phyloP scores from a whole-genome alignment of 2,113 vertebrate genomes.

The Theristicus caerulescens region DNA sequence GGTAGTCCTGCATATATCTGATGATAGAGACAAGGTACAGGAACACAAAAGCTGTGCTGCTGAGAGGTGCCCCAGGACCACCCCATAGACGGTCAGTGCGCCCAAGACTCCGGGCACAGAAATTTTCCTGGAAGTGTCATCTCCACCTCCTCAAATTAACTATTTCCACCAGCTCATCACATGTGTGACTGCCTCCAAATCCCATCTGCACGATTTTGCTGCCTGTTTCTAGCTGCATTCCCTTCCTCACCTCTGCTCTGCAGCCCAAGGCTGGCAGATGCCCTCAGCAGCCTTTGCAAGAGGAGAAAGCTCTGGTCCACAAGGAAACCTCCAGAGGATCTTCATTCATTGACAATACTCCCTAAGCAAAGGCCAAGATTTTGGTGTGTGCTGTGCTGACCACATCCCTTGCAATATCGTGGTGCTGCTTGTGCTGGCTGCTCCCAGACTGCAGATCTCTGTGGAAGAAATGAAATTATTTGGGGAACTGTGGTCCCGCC shows the following conservation, averaged over 20 bases:
- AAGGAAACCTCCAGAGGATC: neutral
- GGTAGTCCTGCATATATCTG: neutral
- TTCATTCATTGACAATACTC: neutral
- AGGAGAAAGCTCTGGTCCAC: neutral
- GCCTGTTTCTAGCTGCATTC: neutral
- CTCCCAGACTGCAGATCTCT: neutral
- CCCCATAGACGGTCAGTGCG: fast-evolving
- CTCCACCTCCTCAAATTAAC: neutral
- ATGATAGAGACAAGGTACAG: neutral
- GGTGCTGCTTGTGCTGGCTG: neutral
- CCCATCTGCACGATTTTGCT: neutral
- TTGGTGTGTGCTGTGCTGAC: neutral
- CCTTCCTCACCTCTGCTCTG: neutral
- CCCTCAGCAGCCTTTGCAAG: neutral
- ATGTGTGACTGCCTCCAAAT: neutral
- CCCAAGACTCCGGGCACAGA: neutral
- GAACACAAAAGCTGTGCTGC: neutral
- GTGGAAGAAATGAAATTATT: neutral
- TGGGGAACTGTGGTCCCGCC: neutral
- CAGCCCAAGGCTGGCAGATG: neutral
- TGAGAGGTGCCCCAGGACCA: neutral
- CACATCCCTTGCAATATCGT: neutral
- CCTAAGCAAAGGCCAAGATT: neutral
- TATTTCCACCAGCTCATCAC: neutral
- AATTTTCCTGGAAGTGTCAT: neutral